A percentile compares a stretch with the other conserved stretches of the same genome.
Evolutionary conservation across 1,140 invertebrate genomes (phyloP).

Genomic region (Trichonephila inaurata): DNA sequence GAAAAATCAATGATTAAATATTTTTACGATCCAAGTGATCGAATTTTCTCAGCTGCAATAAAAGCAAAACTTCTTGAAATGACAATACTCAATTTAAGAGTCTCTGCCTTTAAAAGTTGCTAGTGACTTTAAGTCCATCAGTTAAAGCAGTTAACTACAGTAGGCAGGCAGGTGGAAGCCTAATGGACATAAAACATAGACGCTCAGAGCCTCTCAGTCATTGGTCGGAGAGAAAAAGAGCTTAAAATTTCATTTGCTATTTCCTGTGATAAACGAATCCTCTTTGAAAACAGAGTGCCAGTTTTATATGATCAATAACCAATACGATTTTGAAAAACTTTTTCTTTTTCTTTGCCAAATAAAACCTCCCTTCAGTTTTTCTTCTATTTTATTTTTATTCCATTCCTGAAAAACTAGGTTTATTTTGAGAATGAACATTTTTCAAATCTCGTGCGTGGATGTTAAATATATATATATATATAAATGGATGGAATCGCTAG

Average conservation of each 20-base stretch:
- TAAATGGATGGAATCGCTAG: too few relatives aligned
- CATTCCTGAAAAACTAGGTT: neutral
- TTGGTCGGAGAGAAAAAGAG: neutral
- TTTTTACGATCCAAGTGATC: neutral
- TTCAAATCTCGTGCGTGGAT: neutral
- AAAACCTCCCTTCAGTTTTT: neutral
- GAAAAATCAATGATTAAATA: neutral
- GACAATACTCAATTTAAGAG: neutral
- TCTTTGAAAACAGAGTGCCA: neutral
- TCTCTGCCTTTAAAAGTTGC: neutral
- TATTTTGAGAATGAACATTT: neutral
- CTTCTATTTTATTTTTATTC: neutral
- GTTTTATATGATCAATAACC: conserved; percentile 16
- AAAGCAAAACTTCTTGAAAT: neutral
- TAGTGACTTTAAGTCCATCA: neutral
- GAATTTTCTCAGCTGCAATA: neutral
- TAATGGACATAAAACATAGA: neutral
- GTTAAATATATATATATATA: too few relatives aligned
- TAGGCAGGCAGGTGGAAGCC: neutral
- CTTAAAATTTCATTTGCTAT: conserved; percentile 28
- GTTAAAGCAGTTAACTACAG: neutral
- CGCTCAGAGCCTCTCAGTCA: neutral
- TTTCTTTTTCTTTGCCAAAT: neutral
- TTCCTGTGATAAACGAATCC: neutral
- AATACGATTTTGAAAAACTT: neutral